Base-by-base conservation (phyloP, 1,140 invertebrate species). In the Thaumatotibia leucotreta region DNA sequence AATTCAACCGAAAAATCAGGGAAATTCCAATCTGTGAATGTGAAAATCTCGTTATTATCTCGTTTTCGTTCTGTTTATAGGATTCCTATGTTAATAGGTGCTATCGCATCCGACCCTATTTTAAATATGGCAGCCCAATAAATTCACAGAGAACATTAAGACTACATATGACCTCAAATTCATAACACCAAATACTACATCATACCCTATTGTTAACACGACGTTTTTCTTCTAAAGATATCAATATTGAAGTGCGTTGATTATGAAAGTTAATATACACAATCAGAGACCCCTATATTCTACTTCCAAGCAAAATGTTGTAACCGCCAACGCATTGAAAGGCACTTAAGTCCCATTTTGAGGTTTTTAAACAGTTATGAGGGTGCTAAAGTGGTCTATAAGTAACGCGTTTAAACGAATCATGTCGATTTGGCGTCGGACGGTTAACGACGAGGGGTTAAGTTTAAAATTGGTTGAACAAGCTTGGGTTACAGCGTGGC, bases 381-480 rank as follows among this genome's bases (percentile, higher is more conserved):
- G 71, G 71, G 71, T 65, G 71, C 65, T 66, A 73, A 73, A 73
- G 71, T 73, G 65, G 68, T 61, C 68, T 64, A 68, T 73, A 67
- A 65, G 66, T 73, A 73, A 73, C 69, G 72, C 61, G 64, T 70
- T 73, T 73, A 70, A 69, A 70, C 67, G 66, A 63, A 49, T 58
- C 52, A 58, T n/a, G 33, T 11, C 27, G 52, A 54, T 54, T 54
- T 54, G 22, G 50, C n/a, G 50, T 27, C 23, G 23, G 50, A 27
- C 50, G 23, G 50, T 54, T 54, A 54, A 10, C 24, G 17, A 8
- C 11, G 23, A 58, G 52, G 52, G 52, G 52, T 58, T 31, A 58
- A 3, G 24, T 27, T 58, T 31, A 14, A 23, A 45, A 58, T 11
- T 58, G 52, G n/a, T 58, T 24, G 52, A 58, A 17, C 27, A 27